Percentiles rank a stretch among this genome's conserved stretches.
Evolutionary conservation across 1,140 invertebrate genomes (phyloP).

Genomic region (Schlechtendalia chinensis): DNA sequence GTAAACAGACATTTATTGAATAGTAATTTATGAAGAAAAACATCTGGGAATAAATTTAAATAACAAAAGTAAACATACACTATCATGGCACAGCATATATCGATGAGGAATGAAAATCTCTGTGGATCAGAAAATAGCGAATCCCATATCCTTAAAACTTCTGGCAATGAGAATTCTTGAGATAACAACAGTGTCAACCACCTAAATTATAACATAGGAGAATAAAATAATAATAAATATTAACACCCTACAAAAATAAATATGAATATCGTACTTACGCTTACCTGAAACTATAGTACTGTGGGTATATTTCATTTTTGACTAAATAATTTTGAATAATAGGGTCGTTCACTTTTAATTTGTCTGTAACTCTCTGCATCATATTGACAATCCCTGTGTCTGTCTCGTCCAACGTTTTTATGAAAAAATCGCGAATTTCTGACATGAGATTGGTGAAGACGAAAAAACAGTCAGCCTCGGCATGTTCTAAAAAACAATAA

Average conservation of each 20-base stretch:
- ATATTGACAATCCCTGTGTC: conserved; percentile 83
- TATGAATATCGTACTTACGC: background rate
- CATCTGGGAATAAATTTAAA: background rate
- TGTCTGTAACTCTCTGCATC: conserved; percentile 75
- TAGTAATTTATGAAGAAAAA: no score
- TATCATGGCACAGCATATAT: conserved; percentile 94
- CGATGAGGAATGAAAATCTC: conserved; percentile 85
- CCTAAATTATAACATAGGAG: conserved; percentile 58
- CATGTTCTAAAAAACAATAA: conserved; percentile 69
- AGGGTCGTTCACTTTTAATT: conserved; percentile 74
- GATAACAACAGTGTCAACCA: conserved; percentile 96
- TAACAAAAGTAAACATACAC: conserved; percentile 65
- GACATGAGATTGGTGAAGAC: conserved; percentile 97
- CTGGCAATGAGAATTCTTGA: conserved; percentile 95
- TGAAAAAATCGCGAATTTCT: conserved; percentile 97
- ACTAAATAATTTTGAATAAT: conserved; percentile 74
- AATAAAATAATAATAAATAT: conserved; percentile 28
- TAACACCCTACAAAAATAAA: background rate
- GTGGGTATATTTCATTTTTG: conserved; percentile 82
- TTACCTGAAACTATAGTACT: conserved; percentile 92
- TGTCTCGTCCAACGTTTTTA: conserved; percentile 90
- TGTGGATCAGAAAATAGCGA: conserved; percentile 85
- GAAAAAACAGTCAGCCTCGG: conserved; percentile 96
- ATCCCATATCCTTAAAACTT: conserved; percentile 95
- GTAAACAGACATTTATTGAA: no score